phyloP scores from a whole-genome alignment of 2,113 vertebrate genomes.

The Thymallus thymallus region DNA sequence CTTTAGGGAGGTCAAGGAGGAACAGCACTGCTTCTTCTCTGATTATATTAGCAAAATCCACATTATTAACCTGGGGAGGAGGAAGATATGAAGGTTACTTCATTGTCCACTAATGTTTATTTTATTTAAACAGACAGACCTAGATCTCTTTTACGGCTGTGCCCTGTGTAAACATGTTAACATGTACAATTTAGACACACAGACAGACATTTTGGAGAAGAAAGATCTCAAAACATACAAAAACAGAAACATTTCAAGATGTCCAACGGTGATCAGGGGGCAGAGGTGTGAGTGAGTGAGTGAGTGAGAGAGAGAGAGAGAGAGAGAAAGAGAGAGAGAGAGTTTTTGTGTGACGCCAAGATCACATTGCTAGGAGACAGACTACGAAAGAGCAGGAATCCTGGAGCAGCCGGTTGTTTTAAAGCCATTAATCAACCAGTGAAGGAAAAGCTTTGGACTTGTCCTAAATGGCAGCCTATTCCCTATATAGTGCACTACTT shows the following conservation, averaged over 20 bases:
- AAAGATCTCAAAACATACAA: too few relatives aligned
- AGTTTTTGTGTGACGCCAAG: slow-evolving; percentile 33
- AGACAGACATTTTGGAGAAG: too few relatives aligned
- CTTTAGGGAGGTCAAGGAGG: slow-evolving; percentile 93
- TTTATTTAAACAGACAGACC: too few relatives aligned
- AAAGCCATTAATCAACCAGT: slow-evolving; percentile 40
- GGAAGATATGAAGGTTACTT: neutral
- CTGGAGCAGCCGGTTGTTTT: slow-evolving; percentile 38
- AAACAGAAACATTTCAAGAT: too few relatives aligned
- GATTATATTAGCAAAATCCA: slow-evolving; percentile 99
- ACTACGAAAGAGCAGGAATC: slow-evolving; percentile 53
- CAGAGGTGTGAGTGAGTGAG: too few relatives aligned
- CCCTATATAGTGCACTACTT: too few relatives aligned
- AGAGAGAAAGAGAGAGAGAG: slow-evolving; percentile 42
- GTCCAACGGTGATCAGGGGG: too few relatives aligned
- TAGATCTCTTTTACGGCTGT: too few relatives aligned
- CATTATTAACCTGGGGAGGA: slow-evolving; percentile 89
- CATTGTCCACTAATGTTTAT: too few relatives aligned
- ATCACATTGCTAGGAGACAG: slow-evolving; percentile 61
- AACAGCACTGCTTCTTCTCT: slow-evolving; percentile 98
- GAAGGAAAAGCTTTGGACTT: slow-evolving; percentile 7
- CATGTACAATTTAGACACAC: too few relatives aligned
- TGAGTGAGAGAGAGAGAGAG: neutral
- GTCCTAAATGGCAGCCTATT: too few relatives aligned
- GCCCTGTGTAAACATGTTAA: too few relatives aligned